A percentile compares a stretch with the other conserved stretches of the same genome.
Conservation (phyloP, 2,888 invertebrate species). For the Drosophila subquinaria region DNA sequence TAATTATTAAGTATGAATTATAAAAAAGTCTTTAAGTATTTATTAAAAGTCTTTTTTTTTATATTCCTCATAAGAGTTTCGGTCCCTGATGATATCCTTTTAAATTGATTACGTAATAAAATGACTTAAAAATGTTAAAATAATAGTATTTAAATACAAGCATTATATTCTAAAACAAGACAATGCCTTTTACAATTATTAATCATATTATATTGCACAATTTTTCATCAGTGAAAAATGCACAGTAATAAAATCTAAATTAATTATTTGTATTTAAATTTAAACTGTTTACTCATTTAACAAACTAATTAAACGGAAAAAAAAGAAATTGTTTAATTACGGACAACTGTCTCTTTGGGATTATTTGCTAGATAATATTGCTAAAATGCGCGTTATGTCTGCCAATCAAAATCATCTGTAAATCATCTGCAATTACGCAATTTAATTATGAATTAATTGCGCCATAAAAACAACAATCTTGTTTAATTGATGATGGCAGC, state of each 20-base stretch:
- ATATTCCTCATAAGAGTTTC: too few relatives aligned
- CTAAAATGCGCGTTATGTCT: conserved; percentile 3
- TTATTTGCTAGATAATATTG: conserved; percentile 9
- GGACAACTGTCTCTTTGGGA: neutral
- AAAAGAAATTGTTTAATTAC: neutral
- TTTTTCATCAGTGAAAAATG: neutral
- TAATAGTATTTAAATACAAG: neutral
- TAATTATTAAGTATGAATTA: too few relatives aligned
- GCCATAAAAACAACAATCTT: conserved; percentile 73
- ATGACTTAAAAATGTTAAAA: too few relatives aligned
- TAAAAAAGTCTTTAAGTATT: too few relatives aligned
- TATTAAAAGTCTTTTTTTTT: too few relatives aligned
- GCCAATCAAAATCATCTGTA: conserved; percentile 52
- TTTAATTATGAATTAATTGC: conserved; percentile 79
- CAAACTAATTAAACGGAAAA: neutral
- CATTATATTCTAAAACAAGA: too few relatives aligned
- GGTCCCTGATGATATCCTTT: too few relatives aligned
- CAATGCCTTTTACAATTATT: neutral
- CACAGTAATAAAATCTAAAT: neutral
- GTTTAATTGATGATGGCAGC: conserved; percentile 70
- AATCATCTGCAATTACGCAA: conserved; percentile 75
- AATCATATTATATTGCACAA: neutral
- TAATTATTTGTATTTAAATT: neutral
- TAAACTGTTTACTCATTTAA: too few relatives aligned
- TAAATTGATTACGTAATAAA: too few relatives aligned